Percentiles rank a stretch among this genome's conserved stretches.
Evolutionary conservation across 1,140 invertebrate species (phyloP).

Genomic region (Zeugodacus cucurbitae): DNA sequence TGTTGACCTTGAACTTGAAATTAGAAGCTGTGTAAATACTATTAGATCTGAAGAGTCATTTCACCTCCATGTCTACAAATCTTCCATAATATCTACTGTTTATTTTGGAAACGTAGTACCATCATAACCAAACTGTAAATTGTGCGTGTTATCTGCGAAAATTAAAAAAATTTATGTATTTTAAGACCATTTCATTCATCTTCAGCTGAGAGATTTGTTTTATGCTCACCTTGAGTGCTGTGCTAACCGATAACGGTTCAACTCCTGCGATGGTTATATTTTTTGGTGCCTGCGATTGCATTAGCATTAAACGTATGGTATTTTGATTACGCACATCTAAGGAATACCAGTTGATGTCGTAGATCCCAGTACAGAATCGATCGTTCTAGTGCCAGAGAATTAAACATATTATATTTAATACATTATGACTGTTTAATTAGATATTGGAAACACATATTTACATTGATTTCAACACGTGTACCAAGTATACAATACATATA

Average conservation of each 20-base stretch:
- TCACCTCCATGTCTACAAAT: neutral
- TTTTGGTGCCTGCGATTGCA: constrained; percentile 20
- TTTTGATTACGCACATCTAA: constrained; percentile 24
- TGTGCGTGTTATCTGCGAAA: constrained; percentile 6
- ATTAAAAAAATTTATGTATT: too few species aligned
- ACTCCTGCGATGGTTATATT: constrained; percentile 19
- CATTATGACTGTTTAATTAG: neutral
- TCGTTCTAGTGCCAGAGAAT: constrained; percentile 27
- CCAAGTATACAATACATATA: constrained; percentile 41
- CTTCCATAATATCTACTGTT: neutral
- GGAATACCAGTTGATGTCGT: constrained; percentile 36
- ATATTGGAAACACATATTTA: neutral
- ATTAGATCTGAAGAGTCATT: too few species aligned
- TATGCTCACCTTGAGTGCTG: neutral
- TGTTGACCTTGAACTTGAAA: too few species aligned
- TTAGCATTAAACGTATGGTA: constrained; percentile 8
- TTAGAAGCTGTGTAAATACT: too few species aligned
- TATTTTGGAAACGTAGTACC: constrained; percentile 17
- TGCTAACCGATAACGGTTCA: constrained; percentile 36
- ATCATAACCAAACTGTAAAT: constrained; percentile 41
- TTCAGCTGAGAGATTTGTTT: neutral
- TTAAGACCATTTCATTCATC: neutral
- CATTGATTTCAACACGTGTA: constrained; percentile 27
- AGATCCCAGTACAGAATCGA: constrained; percentile 11
- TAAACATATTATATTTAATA: neutral